phyloP scores from a whole-genome alignment of 2,113 vertebrate species.

The Carettochelys insculpta region DNA sequence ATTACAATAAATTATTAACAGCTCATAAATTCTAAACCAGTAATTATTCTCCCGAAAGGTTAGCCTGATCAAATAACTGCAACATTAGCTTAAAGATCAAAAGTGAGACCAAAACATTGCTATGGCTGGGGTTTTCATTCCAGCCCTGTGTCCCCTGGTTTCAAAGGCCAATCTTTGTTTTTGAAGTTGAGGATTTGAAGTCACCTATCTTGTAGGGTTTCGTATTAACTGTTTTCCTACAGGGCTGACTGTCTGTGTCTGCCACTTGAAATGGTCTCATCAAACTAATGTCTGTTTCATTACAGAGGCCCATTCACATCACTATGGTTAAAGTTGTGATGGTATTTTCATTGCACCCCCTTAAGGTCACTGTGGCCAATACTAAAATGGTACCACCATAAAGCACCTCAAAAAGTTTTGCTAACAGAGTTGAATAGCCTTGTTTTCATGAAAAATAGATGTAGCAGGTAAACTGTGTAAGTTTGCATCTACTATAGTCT shows the following conservation, averaged over 20 bases:
- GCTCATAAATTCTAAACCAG: slow-evolving; percentile 39
- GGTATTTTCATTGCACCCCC: not conserved
- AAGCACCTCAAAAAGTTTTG: slow-evolving; percentile 3
- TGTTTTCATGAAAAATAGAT: not conserved
- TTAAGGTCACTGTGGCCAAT: slow-evolving; percentile 17
- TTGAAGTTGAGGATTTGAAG: not conserved
- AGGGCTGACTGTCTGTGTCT: not conserved
- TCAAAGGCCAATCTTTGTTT: slow-evolving; percentile 32
- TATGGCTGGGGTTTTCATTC: not conserved
- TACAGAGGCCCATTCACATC: not conserved
- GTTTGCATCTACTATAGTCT: not conserved
- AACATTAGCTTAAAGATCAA: slow-evolving; percentile 41
- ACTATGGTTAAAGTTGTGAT: not conserved
- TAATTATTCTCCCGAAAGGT: slow-evolving; percentile 60
- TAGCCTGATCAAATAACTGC: slow-evolving; percentile 51
- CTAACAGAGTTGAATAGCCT: not conserved
- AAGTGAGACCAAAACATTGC: slow-evolving; percentile 18
- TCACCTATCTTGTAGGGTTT: not conserved
- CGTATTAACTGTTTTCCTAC: slow-evolving; percentile 19
- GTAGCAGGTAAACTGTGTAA: not conserved
- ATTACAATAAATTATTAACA: slow-evolving; percentile 40
- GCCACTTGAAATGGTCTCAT: not conserved
- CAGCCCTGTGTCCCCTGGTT: not conserved
- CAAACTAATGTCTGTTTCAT: not conserved
- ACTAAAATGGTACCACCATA: slow-evolving; percentile 23